phyloP scores from a whole-genome alignment of 2,113 vertebrate genomes.

The Aplodontia rufa region DNA sequence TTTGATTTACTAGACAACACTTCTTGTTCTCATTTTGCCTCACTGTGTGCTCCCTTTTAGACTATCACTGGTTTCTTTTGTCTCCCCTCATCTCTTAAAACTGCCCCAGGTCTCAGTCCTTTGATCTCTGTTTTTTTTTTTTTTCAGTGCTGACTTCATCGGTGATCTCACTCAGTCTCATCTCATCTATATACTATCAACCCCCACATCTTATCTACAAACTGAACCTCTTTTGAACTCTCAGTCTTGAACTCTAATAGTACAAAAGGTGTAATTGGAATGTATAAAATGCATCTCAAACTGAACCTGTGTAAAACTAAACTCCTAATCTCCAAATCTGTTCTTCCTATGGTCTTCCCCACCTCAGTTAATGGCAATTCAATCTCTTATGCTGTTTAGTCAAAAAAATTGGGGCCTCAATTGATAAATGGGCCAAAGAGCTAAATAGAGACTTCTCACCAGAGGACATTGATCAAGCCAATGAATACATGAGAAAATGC shows the following conservation, averaged over 20 bases:
- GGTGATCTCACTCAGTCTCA: not conserved
- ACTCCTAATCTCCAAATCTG: not conserved
- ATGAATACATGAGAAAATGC: too few species aligned
- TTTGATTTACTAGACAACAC: not conserved
- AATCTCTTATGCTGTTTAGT: not conserved
- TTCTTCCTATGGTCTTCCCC: not conserved
- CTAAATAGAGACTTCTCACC: too few species aligned
- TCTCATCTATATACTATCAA: not conserved
- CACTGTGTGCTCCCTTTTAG: not conserved
- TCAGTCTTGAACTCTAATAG: not conserved
- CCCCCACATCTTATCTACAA: not conserved
- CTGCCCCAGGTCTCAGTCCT: not conserved
- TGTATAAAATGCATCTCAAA: not conserved
- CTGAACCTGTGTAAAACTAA: not conserved
- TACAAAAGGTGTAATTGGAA: not conserved
- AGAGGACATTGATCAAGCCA: too few species aligned
- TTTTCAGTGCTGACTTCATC: not conserved
- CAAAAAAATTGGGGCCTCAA: too few species aligned
- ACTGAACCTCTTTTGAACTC: not conserved
- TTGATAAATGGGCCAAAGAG: too few species aligned
- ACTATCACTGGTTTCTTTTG: not conserved
- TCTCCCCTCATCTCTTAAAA: not conserved
- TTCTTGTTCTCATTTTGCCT: not conserved
- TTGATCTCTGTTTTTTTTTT: not conserved
- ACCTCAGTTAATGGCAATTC: not conserved